Conservation (phyloP, 2,113 vertebrate species). For the Gnathonemus longibarbis region DNA sequence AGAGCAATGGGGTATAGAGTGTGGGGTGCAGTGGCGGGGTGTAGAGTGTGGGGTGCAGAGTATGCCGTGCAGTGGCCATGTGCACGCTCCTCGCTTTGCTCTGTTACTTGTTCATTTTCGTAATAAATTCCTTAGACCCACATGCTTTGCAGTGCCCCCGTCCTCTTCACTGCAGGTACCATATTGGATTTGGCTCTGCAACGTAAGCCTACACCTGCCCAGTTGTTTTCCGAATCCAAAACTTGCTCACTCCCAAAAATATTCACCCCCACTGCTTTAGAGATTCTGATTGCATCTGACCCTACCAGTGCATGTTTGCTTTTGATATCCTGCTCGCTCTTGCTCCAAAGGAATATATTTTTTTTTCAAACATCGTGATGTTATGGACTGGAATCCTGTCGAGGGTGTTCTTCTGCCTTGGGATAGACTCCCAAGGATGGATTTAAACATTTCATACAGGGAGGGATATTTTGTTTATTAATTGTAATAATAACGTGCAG, state of each 20-base stretch:
- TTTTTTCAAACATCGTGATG: neutral
- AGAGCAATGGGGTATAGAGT: too few relatives aligned
- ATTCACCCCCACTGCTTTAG: neutral
- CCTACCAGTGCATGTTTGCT: neutral
- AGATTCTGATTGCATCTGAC: neutral
- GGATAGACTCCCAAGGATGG: neutral
- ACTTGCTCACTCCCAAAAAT: neutral
- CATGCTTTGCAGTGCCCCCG: neutral
- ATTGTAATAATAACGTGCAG: neutral
- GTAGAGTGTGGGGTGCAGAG: neutral
- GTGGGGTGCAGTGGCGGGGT: too few relatives aligned
- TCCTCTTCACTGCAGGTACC: neutral
- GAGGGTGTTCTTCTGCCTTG: neutral
- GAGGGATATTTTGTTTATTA: neutral
- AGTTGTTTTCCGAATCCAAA: neutral
- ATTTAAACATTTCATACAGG: neutral
- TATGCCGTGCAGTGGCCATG: neutral
- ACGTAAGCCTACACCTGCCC: neutral
- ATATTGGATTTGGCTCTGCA: neutral
- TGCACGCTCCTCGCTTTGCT: neutral
- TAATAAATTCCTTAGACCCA: neutral
- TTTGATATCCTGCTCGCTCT: neutral
- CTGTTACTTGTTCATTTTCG: neutral
- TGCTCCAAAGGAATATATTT: neutral
- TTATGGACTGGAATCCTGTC: neutral